Percentiles rank a stretch among this genome's conserved stretches.
Evolutionary conservation across 2,797 vertebrate genomes (phyloP).

Genomic region (Tamandua tetradactyla): DNA sequence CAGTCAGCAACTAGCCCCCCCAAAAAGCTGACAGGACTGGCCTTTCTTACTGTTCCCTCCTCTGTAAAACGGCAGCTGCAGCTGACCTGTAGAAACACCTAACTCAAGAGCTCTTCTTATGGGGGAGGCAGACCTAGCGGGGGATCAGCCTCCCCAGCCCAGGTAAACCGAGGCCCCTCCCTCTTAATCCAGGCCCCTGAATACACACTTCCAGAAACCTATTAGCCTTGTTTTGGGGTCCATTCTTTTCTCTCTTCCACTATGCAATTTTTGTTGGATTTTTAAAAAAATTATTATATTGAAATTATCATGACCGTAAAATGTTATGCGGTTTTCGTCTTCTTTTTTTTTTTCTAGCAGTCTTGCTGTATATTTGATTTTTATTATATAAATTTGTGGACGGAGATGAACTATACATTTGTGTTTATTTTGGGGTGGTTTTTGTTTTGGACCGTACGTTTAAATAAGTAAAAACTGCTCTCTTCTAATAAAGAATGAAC

Average conservation of each 20-base stretch:
- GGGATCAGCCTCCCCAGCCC: not conserved
- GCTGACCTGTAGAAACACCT: not conserved
- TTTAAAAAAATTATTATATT: too few species aligned
- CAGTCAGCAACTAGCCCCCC: not conserved
- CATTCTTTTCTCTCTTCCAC: not conserved
- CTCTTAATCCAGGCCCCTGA: not conserved
- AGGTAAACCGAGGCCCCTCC: not conserved
- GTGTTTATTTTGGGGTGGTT: too few species aligned
- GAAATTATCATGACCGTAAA: too few species aligned
- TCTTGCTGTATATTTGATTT: not conserved
- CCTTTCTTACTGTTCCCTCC: not conserved
- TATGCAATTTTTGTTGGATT: not conserved
- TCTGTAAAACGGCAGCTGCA: not conserved
- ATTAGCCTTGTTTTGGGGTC: not conserved
- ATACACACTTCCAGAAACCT: not conserved
- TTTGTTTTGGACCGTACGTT: not conserved
- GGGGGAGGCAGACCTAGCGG: not conserved
- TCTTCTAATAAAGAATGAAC: not conserved
- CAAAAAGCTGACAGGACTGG: not conserved
- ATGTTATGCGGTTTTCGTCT: not conserved
- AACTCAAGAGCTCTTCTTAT: not conserved
- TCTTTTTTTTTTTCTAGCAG: not conserved
- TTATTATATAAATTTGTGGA: not conserved
- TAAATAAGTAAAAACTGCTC: constrained; percentile 5
- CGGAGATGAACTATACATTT: too few species aligned